phyloP scores from a whole-genome alignment of 1,140 invertebrate genomes.

The Zeugodacus cucurbitae region DNA sequence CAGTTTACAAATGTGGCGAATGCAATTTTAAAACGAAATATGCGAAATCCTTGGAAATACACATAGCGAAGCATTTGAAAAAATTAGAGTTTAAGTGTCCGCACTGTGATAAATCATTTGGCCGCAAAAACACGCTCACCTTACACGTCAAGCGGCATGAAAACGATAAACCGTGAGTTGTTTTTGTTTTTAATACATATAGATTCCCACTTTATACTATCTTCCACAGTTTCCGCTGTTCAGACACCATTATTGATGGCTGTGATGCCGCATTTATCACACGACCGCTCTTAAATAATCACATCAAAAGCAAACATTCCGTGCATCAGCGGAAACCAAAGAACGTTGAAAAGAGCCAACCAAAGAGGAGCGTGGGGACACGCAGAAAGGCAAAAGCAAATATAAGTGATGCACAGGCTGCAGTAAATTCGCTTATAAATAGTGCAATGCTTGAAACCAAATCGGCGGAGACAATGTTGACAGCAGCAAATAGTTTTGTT shows the following conservation, averaged over 20 bases:
- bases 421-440: not conserved
- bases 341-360: not conserved
- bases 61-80: conserved; percentile 53
- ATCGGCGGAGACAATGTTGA: too few species aligned
- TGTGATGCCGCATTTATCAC: conserved; percentile 39
- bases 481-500: not conserved
- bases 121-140: conserved; percentile 53
- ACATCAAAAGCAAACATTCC: conserved; percentile 39
- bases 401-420: not conserved
- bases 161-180: conserved; percentile 32
- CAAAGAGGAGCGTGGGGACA: not conserved
- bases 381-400: not conserved
- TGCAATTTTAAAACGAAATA: conserved; percentile 58
- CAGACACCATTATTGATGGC: conserved; percentile 9
- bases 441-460: not conserved
- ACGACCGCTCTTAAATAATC: conserved; percentile 25
- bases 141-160: conserved; percentile 54
- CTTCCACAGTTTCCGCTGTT: conserved; percentile 13
- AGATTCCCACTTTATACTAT: too few species aligned
- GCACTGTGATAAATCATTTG: conserved; percentile 52
- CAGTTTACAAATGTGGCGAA: conserved; percentile 51
- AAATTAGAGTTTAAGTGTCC: conserved; percentile 54
- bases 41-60: conserved; percentile 56
- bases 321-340: not conserved
- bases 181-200: too few species aligned